A percentile compares a stretch with the other conserved stretches of the same genome.
Evolutionary conservation across 2,888 invertebrate species (phyloP).

Genomic region (Torymus aiolomorphi): DNA sequence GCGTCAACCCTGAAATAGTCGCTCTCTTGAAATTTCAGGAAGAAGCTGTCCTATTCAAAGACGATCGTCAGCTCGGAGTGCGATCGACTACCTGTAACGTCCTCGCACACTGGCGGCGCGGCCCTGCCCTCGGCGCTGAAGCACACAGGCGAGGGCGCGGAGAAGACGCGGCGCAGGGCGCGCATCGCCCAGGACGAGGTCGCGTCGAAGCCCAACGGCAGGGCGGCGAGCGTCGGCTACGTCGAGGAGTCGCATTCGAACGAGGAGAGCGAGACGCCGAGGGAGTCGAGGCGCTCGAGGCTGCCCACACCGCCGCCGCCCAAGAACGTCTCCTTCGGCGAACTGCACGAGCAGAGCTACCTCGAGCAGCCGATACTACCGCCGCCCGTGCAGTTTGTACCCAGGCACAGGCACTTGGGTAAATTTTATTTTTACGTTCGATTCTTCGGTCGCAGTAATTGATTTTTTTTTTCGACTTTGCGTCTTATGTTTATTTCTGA

Average conservation of each 20-base stretch:
- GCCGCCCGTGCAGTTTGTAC: slow-evolving; percentile 71
- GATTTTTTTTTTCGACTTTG: background rate
- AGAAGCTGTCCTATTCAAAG: slow-evolving; percentile 70
- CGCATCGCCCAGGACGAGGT: background rate
- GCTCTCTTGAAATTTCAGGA: slow-evolving; percentile 67
- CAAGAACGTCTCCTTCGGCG: slow-evolving; percentile 74
- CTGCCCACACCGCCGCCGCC: slow-evolving; percentile 71
- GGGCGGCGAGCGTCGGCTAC: slow-evolving; percentile 67
- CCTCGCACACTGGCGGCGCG: slow-evolving; percentile 30
- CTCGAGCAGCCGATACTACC: slow-evolving; percentile 71
- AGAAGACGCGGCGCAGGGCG: slow-evolving; percentile 55
- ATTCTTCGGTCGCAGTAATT: no score
- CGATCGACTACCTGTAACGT: slow-evolving; percentile 65
- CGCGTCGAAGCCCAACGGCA: slow-evolving; percentile 37
- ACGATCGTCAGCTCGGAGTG: slow-evolving; percentile 65
- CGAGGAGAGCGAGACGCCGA: slow-evolving; percentile 67
- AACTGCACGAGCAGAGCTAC: slow-evolving; percentile 70
- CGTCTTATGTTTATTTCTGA: no score
- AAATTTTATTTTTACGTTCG: slow-evolving; percentile 34
- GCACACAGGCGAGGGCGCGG: slow-evolving; percentile 59
- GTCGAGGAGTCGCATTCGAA: slow-evolving; percentile 70
- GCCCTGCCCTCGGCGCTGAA: slow-evolving; percentile 61
- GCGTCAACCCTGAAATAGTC: slow-evolving; percentile 64
- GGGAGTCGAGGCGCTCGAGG: slow-evolving; percentile 66
- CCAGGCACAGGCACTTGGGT: slow-evolving; percentile 72